Conservation (phyloP, 2,113 vertebrate genomes). For the Muscicapa adusta region DNA sequence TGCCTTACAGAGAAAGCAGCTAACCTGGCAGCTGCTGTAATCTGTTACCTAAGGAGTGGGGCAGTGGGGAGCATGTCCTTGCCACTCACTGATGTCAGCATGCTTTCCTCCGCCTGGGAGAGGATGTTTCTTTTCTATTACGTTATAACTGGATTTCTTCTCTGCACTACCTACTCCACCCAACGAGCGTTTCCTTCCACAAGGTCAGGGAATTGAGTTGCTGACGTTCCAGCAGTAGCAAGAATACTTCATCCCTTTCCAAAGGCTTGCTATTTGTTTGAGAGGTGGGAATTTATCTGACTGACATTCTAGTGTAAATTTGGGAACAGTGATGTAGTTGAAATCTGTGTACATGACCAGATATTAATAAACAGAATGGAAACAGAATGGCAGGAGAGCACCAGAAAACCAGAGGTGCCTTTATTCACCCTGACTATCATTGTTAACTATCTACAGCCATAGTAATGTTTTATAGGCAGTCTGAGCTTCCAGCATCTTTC, state of each 20-base stretch:
- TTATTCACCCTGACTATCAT: background rate
- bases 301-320: background rate
- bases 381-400: background rate
- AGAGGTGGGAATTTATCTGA: background rate
- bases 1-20: background rate
- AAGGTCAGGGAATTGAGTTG: background rate
- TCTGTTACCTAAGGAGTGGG: background rate
- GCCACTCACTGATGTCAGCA: fast-evolving
- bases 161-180: background rate
- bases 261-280: background rate
- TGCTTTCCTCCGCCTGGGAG: background rate
- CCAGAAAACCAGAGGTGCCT: background rate
- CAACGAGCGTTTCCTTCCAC: background rate
- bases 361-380: background rate
- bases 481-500: background rate
- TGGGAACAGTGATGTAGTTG: background rate
- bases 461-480: background rate
- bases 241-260: background rate
- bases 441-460: background rate
- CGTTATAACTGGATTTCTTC: background rate
- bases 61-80: background rate
- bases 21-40: background rate
- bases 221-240: background rate
- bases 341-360: background rate
- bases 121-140: background rate